Evolutionary conservation across 2,797 vertebrate genomes (phyloP).

Genomic region (Pampus argenteus): DNA sequence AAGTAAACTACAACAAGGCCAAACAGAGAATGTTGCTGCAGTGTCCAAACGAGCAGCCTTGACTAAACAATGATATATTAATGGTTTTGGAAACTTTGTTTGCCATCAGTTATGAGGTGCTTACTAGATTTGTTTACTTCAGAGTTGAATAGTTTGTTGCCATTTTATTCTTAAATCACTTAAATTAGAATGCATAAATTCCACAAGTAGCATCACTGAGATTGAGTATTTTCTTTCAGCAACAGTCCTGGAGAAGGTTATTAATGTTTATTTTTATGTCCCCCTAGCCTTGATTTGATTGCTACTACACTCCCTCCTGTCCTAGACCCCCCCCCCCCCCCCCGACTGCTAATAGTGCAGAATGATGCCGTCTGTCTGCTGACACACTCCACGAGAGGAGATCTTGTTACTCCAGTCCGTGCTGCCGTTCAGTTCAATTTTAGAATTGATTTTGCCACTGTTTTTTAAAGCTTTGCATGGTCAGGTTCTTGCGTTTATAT

Average conservation of each 20-base stretch:
- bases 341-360: background rate
- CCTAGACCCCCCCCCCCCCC: too few relatives aligned
- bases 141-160: too few relatives aligned
- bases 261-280: background rate
- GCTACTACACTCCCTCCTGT: background rate
- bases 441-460: background rate
- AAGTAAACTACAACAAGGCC: too few relatives aligned
- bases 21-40: too few relatives aligned
- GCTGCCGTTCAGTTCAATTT: slow-evolving; percentile 6
- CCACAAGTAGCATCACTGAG: too few relatives aligned
- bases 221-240: background rate
- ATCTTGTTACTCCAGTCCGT: slow-evolving; percentile 5
- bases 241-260: background rate
- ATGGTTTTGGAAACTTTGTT: too few relatives aligned
- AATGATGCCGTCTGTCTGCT: background rate
- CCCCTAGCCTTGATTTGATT: background rate
- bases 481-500: background rate
- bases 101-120: background rate
- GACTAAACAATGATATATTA: too few relatives aligned
- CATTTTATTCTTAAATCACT: background rate
- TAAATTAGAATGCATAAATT: background rate
- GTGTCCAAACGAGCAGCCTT: too few relatives aligned
- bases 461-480: background rate
- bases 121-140: too few relatives aligned
- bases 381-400: background rate